Evolutionary conservation across 2,888 invertebrate genomes (phyloP), one percentile per base, ranked within the genome.

Genomic region (Acanthacorydalis orientalis): DNA sequence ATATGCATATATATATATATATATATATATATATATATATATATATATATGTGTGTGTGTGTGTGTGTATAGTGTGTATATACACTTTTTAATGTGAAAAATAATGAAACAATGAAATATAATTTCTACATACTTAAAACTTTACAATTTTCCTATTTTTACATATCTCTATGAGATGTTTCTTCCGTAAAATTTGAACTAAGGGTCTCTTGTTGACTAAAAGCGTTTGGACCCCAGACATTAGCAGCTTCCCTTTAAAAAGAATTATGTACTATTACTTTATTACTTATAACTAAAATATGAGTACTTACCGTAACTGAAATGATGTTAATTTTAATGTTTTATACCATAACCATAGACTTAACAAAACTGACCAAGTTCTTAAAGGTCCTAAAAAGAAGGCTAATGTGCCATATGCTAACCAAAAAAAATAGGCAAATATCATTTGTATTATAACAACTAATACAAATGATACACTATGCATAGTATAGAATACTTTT

Each of bases 341-440:
- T 56, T 75, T 75, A 59, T 77, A 76, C 79, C 82, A 85, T 49
- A 85, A 59, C 50, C 76, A 59, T 43, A 78, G 57, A 50, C 81
- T 82, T 51, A 87, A 62, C 43, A 79, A 59, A 45, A 87, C 68
- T 47, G 85, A 83, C 83, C 88, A 89, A 1, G 85, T 83, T 54
- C 87, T 70, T 44, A 89, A 65, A 0, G 88, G 87, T 44, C 87
- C 85, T 51, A 88, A 67, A 47, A 87, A 53, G 51, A 84, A 76
- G 1, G 88, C 83, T 60, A 83, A 62, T 1, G 78, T 79, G 9
- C 88, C 88, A 65, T 89, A 88, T 12, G 84, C 83, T 54, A 82
- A 60, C 77, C 83, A 85, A 60, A 87, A 88, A 60, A 83, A 80
- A 60, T 83, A 84, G 0, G 79, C 77, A 63, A 81, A 70, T 48